These are phyloP conservation scores for Phymastichus coffea DNA, from an alignment of 1,140 invertebrate species.

Conservation along the genomic window DNA sequence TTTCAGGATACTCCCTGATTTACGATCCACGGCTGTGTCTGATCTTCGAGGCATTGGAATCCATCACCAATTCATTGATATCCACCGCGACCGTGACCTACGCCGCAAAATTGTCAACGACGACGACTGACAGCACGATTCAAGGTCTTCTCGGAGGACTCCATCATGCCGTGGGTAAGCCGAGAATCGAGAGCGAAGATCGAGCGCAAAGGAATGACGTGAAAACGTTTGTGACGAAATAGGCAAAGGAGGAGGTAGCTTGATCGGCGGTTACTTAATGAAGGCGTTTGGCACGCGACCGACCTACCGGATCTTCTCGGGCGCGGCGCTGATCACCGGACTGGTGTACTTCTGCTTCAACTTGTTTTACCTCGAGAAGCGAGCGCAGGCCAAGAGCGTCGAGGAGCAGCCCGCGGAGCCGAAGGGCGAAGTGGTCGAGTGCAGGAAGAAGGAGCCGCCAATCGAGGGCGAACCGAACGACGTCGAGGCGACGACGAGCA, in stretches of 20 bases:
- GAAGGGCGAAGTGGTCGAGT: too few species aligned
- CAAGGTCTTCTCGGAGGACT: conserved; percentile 79
- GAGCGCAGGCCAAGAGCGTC: conserved; percentile 47
- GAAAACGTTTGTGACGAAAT: too few species aligned
- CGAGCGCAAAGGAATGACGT: too few species aligned
- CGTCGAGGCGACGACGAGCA: conserved; percentile 41
- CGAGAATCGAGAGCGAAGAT: too few species aligned
- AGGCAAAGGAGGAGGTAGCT: conserved; percentile 77
- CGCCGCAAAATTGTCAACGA: conserved; percentile 74
- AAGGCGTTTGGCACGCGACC: conserved; percentile 70
- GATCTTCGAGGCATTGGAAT: conserved; percentile 81
- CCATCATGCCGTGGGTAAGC: conserved; percentile 77
- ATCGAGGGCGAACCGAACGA: too few species aligned
- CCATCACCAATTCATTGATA: conserved; percentile 78
- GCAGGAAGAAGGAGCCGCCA: conserved; percentile 14
- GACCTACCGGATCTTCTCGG: conserved; percentile 74
- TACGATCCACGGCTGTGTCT: conserved; percentile 79
- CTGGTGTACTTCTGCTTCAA: conserved; percentile 73
- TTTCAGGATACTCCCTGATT: conserved; percentile 80
- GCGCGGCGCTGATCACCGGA: conserved; percentile 63
- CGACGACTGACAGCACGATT: conserved; percentile 78
- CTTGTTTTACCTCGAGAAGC: conserved; percentile 63
- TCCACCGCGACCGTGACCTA: conserved; percentile 83
- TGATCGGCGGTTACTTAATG: conserved; percentile 76
- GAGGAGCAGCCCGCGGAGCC: conserved; percentile 29